A percentile compares a stretch with the other conserved stretches of the same genome.
These are phyloP conservation scores for Hylia prasina DNA, from an alignment of 2,113 vertebrate genomes.

Conservation along the genomic window DNA sequence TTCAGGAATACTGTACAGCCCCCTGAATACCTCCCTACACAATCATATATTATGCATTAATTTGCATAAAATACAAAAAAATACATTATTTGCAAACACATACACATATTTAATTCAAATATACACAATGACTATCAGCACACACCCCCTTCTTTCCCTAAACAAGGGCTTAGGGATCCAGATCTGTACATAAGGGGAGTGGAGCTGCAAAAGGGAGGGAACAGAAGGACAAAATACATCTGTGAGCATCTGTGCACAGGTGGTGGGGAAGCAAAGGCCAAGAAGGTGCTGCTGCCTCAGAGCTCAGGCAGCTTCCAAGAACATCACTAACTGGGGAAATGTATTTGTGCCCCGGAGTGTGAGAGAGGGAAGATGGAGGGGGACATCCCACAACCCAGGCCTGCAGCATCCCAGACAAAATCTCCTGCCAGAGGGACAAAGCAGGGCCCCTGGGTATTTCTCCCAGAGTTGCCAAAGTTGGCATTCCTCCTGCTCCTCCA, in stretches of 20 bases:
- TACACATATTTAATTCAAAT: slow-evolving; percentile 33
- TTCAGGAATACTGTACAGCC: neutral
- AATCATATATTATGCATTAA: slow-evolving; percentile 21
- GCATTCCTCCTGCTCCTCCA: neutral
- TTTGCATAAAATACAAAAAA: slow-evolving; percentile 52
- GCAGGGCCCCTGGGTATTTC: neutral
- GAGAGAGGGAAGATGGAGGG: neutral
- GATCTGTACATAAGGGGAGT: neutral
- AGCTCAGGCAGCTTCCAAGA: neutral
- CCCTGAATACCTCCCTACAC: neutral
- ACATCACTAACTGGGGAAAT: neutral
- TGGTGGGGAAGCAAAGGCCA: neutral
- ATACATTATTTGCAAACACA: slow-evolving; percentile 45
- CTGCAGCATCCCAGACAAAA: neutral
- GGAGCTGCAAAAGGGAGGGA: neutral
- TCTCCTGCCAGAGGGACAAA: neutral
- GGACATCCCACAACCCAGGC: neutral
- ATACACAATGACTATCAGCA: slow-evolving; percentile 11
- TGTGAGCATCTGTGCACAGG: neutral
- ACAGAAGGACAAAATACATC: neutral
- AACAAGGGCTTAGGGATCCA: neutral
- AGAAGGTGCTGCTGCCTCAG: neutral
- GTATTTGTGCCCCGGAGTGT: neutral
- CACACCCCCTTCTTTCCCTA: neutral
- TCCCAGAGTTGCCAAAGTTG: accelerated